These are phyloP conservation scores for Spodoptera picta DNA, from an alignment of 2,888 invertebrate genomes.

Conservation along the genomic window DNA sequence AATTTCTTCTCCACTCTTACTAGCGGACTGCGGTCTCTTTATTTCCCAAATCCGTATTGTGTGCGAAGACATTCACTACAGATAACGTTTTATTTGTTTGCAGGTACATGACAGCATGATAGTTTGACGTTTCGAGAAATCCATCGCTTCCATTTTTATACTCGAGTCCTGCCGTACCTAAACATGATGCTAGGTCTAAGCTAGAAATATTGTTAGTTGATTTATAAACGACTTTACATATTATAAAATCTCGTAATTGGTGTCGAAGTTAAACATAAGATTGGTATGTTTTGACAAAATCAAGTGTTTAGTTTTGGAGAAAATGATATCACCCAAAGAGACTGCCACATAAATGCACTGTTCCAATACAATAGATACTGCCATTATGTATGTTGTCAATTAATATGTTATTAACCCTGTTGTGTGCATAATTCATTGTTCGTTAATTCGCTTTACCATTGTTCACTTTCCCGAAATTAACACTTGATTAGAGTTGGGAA, in stretches of 20 bases:
- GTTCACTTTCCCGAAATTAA: too few relatives aligned
- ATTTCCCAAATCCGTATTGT: too few relatives aligned
- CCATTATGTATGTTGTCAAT: too few relatives aligned
- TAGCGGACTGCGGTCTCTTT: too few relatives aligned
- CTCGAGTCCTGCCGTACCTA: slow-evolving; percentile 46
- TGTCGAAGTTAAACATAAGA: slow-evolving; percentile 8
- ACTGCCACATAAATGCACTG: too few relatives aligned
- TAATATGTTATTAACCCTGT: too few relatives aligned
- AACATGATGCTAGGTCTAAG: slow-evolving; percentile 41
- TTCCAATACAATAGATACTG: too few relatives aligned
- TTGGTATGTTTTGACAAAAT: slow-evolving; percentile 24
- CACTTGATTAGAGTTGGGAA: too few relatives aligned
- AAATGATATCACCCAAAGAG: slow-evolving; percentile 14
- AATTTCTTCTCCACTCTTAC: too few relatives aligned
- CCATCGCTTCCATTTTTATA: slow-evolving; percentile 46
- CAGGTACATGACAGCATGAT: slow-evolving; percentile 60
- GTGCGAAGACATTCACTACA: too few relatives aligned
- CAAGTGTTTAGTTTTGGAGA: slow-evolving; percentile 25
- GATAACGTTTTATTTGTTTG: slow-evolving; percentile 43
- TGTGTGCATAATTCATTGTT: too few relatives aligned
- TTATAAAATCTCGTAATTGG: slow-evolving; percentile 19
- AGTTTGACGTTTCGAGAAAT: slow-evolving; percentile 39
- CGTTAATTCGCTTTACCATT: too few relatives aligned
- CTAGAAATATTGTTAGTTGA: slow-evolving; percentile 40
- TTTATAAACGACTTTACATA: slow-evolving; percentile 39